Conservation (phyloP, 2,888 invertebrate genomes). For the Cantharis nigra region DNA sequence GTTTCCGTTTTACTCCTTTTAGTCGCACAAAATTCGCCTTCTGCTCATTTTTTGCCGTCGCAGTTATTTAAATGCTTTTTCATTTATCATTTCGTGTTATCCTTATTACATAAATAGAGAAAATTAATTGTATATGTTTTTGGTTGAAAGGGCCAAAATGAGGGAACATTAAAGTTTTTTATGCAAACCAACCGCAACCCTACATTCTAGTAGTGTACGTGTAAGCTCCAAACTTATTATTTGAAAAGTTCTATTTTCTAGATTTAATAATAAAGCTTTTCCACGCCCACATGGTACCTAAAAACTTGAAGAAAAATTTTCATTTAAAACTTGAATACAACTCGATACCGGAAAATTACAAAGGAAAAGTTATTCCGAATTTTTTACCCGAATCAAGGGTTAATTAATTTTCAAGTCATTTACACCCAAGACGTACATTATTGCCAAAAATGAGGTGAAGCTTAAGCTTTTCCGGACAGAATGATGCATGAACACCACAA, state of each 20-base stretch:
- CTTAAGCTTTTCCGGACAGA: slow-evolving; percentile 17
- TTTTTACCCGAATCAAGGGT: neutral
- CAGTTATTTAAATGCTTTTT: slow-evolving; percentile 8
- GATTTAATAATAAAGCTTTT: slow-evolving; percentile 15
- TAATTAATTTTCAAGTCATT: slow-evolving; percentile 5
- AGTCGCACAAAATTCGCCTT: slow-evolving; percentile 6
- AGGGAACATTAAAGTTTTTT: neutral
- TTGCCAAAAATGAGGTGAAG: slow-evolving; percentile 16
- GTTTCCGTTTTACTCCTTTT: slow-evolving; percentile 20
- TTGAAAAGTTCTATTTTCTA: slow-evolving; percentile 15
- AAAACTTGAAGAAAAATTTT: slow-evolving; percentile 5
- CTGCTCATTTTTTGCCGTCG: slow-evolving; percentile 1
- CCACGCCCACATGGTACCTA: slow-evolving; percentile 13
- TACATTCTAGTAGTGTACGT: neutral
- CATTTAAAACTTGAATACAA: neutral
- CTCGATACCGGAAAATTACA: neutral
- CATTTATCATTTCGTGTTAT: neutral
- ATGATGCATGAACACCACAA: slow-evolving; percentile 21
- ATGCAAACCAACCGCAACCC: neutral
- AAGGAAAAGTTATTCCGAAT: neutral
- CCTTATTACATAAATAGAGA: neutral
- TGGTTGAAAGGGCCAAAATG: neutral
- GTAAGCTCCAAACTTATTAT: slow-evolving; percentile 14
- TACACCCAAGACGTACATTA: slow-evolving; percentile 13
- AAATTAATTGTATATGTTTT: neutral